Evolutionary conservation across 35 echinoderm and acorn worm species (phyloP), one percentile per base, ranked within the genome.

Genomic region (Amphiura filiformis): DNA sequence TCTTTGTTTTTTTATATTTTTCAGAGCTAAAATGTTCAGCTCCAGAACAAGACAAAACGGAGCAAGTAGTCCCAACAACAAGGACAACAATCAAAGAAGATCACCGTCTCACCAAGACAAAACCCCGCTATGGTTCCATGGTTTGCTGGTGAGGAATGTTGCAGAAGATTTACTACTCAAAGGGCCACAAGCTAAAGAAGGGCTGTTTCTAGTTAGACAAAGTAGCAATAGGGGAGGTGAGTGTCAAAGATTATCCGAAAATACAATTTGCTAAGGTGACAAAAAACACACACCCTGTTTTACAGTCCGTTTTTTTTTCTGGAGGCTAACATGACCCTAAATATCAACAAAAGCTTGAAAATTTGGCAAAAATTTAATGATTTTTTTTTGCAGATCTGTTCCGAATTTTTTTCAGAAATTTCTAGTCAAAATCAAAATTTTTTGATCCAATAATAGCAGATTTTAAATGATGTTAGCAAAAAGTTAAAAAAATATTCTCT

Each of bases 161-260:
- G 95, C 95, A 15, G 95, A 97, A 78, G 95, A 93, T 78, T 61
- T 97, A 52, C 81, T 97, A 13, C 47, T 94, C 23, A 93, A 94
- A 75, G 91, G 86, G 78, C 92, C 95, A 0, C 39, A 79, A 36
- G 49, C 81, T 41, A 88, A 82, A 36, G 86, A 93, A 81, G 95
- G 95, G 0, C 83, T 94, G 2, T 97, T 94, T 47, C 88, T 97
- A 14, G 95, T 97, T 39, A 42, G 95, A 36, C 95, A 97, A 65
- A 97, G 95, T 84, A 91, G 87, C 79, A 97, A 97, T 57, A 90
- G 95, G 34, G 95, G 95, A 90, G 95, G 95, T 97, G 33, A 77
- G 95, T 75, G 17, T 47, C n/a, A n/a, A n/a, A n/a, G n/a, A n/a
- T n/a, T n/a, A n/a, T n/a, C n/a, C n/a, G n/a, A n/a, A 38, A 79